phyloP scores from a whole-genome alignment of 2,113 vertebrate genomes.

The Mormyrus iriodes region DNA sequence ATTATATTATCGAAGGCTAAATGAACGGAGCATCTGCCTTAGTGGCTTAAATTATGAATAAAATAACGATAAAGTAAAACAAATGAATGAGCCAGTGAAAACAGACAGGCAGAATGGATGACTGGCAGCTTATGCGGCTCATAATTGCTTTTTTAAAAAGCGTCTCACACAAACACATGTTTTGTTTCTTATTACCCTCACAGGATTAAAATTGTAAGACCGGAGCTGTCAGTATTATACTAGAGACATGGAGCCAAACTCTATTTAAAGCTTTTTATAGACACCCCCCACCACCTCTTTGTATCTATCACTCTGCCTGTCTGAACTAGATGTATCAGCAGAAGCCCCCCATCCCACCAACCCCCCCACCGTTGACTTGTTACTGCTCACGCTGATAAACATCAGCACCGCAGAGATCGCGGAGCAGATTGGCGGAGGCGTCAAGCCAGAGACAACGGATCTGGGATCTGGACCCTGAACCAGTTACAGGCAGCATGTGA shows the following conservation, averaged over 20 bases:
- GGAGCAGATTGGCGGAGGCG: neutral
- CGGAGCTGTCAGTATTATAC: slow-evolving; percentile 1
- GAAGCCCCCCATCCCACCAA: neutral
- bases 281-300: neutral
- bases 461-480: neutral
- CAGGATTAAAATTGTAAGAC: slow-evolving; percentile 1
- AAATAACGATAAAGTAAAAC: slow-evolving; percentile 3
- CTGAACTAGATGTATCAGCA: slow-evolving; percentile 1
- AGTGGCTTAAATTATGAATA: neutral
- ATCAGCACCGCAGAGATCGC: neutral
- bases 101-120: neutral
- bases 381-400: neutral
- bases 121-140: neutral
- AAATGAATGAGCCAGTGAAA: neutral
- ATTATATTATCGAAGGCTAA: neutral
- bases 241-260: neutral
- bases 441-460: neutral
- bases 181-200: neutral
- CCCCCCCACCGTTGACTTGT: neutral
- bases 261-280: slow-evolving; percentile 4
- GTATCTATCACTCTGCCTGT: neutral
- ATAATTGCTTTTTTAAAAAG: slow-evolving; percentile 2
- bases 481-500: neutral
- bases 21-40: neutral
- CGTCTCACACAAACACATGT: neutral